Evolutionary conservation across 2,888 invertebrate species (phyloP).

Genomic region (Cheilosia impressa): DNA sequence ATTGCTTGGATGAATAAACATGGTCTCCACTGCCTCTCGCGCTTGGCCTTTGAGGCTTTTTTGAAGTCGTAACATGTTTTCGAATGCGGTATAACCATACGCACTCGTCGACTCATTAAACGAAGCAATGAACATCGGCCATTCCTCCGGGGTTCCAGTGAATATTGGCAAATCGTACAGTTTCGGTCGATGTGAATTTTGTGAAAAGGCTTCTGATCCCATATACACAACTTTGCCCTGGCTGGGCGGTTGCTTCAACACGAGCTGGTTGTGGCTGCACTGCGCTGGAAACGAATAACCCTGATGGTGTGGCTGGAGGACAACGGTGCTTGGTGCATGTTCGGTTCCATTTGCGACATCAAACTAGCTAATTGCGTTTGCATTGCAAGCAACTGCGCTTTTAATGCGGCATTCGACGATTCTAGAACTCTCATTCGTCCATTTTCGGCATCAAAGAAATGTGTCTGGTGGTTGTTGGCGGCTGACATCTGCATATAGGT

Average conservation of each 20-base stretch:
- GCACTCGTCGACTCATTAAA: slow-evolving; percentile 39
- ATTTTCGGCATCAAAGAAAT: too few species aligned
- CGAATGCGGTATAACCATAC: slow-evolving; percentile 45
- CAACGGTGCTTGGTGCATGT: too few species aligned
- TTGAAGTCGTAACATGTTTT: slow-evolving; percentile 55
- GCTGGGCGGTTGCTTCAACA: background rate
- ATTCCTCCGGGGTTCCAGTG: slow-evolving; percentile 63
- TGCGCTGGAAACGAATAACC: too few species aligned
- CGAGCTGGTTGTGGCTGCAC: too few species aligned
- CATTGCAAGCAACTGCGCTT: too few species aligned
- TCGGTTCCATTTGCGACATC: too few species aligned
- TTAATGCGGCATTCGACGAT: too few species aligned
- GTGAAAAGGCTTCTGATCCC: background rate
- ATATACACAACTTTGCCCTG: background rate
- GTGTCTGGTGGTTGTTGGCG: too few species aligned
- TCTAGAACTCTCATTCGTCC: too few species aligned
- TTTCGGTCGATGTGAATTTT: slow-evolving; percentile 5
- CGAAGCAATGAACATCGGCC: slow-evolving; percentile 65
- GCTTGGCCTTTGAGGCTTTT: slow-evolving; percentile 40
- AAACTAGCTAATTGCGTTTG: too few species aligned
- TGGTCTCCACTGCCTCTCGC: slow-evolving; percentile 34
- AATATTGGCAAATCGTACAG: slow-evolving; percentile 58
- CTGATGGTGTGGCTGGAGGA: too few species aligned
- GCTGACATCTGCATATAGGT: too few species aligned
- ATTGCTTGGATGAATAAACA: slow-evolving; percentile 63